Evolutionary conservation across 2,888 invertebrate genomes (phyloP).

Genomic region (Epinotia bilunana): DNA sequence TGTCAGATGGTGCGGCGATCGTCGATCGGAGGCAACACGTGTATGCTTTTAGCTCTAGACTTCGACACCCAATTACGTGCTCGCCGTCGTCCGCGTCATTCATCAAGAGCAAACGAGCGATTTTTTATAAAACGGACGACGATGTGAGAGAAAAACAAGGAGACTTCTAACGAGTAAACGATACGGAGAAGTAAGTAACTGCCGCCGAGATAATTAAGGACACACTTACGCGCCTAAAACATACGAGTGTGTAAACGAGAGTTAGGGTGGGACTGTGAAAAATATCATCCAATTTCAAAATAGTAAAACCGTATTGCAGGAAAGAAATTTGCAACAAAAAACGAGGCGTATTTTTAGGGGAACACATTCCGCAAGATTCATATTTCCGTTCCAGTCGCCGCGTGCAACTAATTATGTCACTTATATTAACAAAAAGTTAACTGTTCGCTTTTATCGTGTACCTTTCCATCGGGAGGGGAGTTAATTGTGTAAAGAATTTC

Average conservation of each 20-base stretch:
- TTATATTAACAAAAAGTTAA: conserved; percentile 70
- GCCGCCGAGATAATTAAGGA: conserved; percentile 64
- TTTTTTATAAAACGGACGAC: conserved; percentile 65
- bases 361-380: conserved; percentile 55
- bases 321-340: conserved; percentile 35
- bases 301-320: conserved; percentile 22
- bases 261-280: conserved; percentile 12
- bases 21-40: conserved; percentile 71
- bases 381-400: conserved; percentile 61
- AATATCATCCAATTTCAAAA: conserved; percentile 32
- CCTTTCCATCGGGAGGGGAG: conserved; percentile 61
- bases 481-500: conserved; percentile 79
- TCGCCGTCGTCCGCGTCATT: conserved; percentile 68
- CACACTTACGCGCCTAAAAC: conserved; percentile 56
- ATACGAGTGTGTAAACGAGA: conserved; percentile 14
- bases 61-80: conserved; percentile 81
- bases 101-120: conserved; percentile 75
- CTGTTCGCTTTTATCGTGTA: conserved; percentile 61
- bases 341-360: conserved; percentile 34
- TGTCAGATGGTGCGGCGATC: conserved; percentile 71
- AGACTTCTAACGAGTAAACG: conserved; percentile 60
- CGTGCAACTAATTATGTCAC: conserved; percentile 72
- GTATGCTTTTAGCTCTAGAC: conserved; percentile 81
- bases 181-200: conserved; percentile 51
- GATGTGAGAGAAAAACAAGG: conserved; percentile 57